Evolutionary conservation across 2,113 vertebrate species (phyloP), one percentile per base, ranked within the genome.

Genomic region (Neopipo cinnamomea): DNA sequence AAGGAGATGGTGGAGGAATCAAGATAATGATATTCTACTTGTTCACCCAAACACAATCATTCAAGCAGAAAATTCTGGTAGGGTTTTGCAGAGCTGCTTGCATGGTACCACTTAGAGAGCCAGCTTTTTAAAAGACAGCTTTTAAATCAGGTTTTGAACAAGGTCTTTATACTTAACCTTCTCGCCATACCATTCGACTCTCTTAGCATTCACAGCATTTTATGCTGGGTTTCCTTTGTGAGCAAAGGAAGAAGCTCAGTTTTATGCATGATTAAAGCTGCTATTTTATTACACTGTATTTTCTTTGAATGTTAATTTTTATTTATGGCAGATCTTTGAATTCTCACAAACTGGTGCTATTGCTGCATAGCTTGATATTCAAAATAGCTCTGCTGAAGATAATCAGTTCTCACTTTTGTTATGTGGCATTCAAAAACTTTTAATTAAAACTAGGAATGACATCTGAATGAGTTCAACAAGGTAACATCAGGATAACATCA

Each of bases 261-360:
- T 86, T 91, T 92, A 88, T 91, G 83, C 80, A 81, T 86, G 84
- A 92, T 88, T 94, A 95, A 94, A 94, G 33, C 56, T 88, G 65
- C 90, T 92, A 37, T 93, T 93, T 95, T 89, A 92, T 87, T 89
- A 78, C 66, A 67, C 52, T 72, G 83, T 70, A 68, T 93, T 88
- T 97, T 92, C 92, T 89, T 96, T 87, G 88, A 93, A 96, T 92
- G 83, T 56, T 96, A 94, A 94, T 97, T 93, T 93, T 76, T 95
- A 52, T 93, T 95, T 91, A 87, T 72, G 72, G 91, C 65, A 95
- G 63, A 86, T 88, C 88, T 88, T 81, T 91, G 73, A 81, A 88
- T 93, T 86, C 75, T 62, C 92, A 90, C 88, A 86, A 89, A 83
- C 65, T 61, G 56, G 61, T 56, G 47, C 49, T 86, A 86, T 31